phyloP scores from a whole-genome alignment of 2,888 invertebrate species.

The Candidula unifasciata region DNA sequence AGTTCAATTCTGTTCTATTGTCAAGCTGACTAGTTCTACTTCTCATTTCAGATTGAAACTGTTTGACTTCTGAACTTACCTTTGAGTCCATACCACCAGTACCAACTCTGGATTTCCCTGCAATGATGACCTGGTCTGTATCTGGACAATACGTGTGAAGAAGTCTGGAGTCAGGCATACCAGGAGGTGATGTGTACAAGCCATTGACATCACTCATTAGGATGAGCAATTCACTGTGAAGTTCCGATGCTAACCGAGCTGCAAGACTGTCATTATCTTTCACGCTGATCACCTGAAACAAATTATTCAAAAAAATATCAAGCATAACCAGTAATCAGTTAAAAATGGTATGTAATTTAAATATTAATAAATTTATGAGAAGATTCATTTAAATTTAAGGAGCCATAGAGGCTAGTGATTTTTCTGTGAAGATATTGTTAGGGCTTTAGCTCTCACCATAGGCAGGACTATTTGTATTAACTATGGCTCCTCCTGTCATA shows the following conservation, averaged over 20 bases:
- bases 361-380: too few species aligned
- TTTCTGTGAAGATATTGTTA: too few species aligned
- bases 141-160: conserved; percentile 91
- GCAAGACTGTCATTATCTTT: conserved; percentile 99
- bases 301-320: not conserved
- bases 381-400: too few species aligned
- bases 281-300: conserved; percentile 87
- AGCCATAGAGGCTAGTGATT: too few species aligned
- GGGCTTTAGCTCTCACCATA: too few species aligned
- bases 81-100: conserved; percentile 99
- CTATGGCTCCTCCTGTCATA: too few species aligned
- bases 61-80: conserved; percentile 76
- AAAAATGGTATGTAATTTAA: too few species aligned
- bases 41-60: not conserved
- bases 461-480: too few species aligned
- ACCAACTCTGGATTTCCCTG: conserved; percentile 94
- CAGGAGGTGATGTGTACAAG: conserved; percentile 96
- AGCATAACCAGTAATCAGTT: too few species aligned
- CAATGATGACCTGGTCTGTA: conserved; percentile 85
- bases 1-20: not conserved
- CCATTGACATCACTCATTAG: conserved; percentile 99
- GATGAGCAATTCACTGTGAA: conserved; percentile 93
- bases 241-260: conserved; percentile 95
- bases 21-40: too few species aligned
- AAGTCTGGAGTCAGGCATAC: conserved; percentile 92